Evolutionary conservation across 2,113 vertebrate species (phyloP).

Genomic region (Ifrita kowaldi): DNA sequence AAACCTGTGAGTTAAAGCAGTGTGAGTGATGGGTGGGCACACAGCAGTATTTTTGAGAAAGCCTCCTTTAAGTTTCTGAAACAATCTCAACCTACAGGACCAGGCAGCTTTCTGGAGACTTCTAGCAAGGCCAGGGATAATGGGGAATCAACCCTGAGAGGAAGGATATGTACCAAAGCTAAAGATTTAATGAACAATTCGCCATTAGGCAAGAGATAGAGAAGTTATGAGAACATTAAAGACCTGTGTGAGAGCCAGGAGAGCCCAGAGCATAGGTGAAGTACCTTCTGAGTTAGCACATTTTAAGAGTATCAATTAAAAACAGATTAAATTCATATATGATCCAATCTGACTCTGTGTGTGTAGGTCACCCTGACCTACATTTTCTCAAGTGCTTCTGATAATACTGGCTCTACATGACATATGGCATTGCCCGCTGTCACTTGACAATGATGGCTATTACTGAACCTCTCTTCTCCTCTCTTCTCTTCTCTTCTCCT

Average conservation of each 20-base stretch:
- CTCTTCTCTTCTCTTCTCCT: not conserved
- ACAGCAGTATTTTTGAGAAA: not conserved
- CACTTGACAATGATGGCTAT: not conserved
- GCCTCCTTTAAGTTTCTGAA: not conserved
- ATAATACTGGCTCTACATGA: not conserved
- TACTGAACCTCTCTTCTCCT: not conserved
- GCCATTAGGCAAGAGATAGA: not conserved
- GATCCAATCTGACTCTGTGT: not conserved
- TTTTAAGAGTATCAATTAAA: slow-evolving; percentile 15
- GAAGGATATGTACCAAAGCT: not conserved
- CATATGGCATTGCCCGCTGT: not conserved
- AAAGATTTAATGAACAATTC: not conserved
- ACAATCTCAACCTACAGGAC: not conserved
- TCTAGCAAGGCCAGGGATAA: not conserved
- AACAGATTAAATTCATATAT: not conserved
- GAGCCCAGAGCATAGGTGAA: not conserved
- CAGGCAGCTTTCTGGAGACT: not conserved
- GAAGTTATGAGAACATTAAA: not conserved
- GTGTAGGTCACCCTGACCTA: not conserved
- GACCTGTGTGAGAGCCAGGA: not conserved
- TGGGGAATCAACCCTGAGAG: not conserved
- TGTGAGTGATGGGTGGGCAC: not conserved
- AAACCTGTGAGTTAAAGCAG: not conserved
- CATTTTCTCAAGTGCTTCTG: not conserved
- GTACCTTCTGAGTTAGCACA: not conserved